Evolutionary conservation across 2,113 vertebrate genomes (phyloP).

Genomic region (Cepphus grylle): DNA sequence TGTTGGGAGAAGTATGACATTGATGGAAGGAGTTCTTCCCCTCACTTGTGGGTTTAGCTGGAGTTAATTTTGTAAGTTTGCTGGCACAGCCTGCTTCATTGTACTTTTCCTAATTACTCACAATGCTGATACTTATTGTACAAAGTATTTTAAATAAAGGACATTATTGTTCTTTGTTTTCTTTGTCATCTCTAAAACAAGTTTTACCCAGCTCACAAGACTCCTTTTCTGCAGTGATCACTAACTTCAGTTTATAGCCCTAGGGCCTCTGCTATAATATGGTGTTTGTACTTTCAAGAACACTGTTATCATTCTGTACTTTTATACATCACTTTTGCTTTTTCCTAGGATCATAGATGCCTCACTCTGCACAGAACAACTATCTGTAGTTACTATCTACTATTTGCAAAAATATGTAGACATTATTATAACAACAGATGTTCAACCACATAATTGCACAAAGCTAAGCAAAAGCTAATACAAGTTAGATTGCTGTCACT

Average conservation of each 20-base stretch:
- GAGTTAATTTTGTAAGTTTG: background rate
- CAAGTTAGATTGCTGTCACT: background rate
- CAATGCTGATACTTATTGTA: background rate
- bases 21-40: rapidly evolving
- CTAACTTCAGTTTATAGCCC: background rate
- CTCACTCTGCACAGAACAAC: background rate
- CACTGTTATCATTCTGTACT: background rate
- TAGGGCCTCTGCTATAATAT: background rate
- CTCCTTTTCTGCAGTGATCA: background rate
- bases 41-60: background rate
- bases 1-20: background rate
- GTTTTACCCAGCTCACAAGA: background rate
- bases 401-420: background rate
- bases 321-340: background rate
- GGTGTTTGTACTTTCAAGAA: background rate
- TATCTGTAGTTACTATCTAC: background rate
- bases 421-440: background rate
- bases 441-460: background rate
- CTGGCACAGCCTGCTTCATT: background rate
- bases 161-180: background rate
- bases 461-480: background rate
- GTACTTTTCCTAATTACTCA: background rate
- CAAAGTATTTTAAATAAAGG: background rate
- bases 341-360: background rate
- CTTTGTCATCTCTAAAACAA: background rate